Evolutionary conservation across 2,797 vertebrate genomes (phyloP), one percentile per base, ranked within the genome.

Genomic region (Channallabes apus): DNA sequence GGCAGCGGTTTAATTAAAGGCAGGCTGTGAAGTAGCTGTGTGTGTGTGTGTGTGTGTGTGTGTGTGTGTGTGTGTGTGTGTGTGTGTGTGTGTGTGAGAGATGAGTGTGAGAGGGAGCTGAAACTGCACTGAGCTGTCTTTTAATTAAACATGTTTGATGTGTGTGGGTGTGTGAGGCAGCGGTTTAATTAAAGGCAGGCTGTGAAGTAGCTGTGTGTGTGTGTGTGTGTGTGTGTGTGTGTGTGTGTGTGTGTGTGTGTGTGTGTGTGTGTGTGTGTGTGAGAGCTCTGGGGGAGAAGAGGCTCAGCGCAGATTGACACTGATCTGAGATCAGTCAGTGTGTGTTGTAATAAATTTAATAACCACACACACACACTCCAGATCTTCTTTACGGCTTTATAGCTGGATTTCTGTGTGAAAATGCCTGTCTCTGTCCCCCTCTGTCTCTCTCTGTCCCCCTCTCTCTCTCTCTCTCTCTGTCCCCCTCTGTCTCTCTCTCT

Each of bases 171-270:
- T 72, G 71, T 67, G 64, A 17, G 80, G 54, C 5, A 38, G 41
- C 84, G 85, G 84, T 88, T 89, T 94, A 94, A 93, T 94, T 94
- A 89, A 90, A 75, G 85, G 35, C 71, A 54, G 32, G 86, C 32
- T 32, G 72, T 88, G 89, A 92, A 93, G 91, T 91, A 85, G 88
- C 3, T 69, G 67, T 41, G 18, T 38, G 32, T 38, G 68, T 68
- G 32, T 35, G 65, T 68, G 65, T 18, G 71, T 75, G 54, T 62
- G 20, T 58, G 71, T 38, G 32, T 35, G 67, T 8, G 59, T 11
- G 38, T 84, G 77, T 78, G 65, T 54, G 6, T 35, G 38, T 15
- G 69, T 24, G 35, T 6, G 69, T 12, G 22, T 2, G 72, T 1
- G 14, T 0, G 46, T 1, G 46, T 0, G 35, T 6, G 69, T 12